Base-by-base conservation (phyloP, 2,113 vertebrate genomes). In the Bettongia penicillata region DNA sequence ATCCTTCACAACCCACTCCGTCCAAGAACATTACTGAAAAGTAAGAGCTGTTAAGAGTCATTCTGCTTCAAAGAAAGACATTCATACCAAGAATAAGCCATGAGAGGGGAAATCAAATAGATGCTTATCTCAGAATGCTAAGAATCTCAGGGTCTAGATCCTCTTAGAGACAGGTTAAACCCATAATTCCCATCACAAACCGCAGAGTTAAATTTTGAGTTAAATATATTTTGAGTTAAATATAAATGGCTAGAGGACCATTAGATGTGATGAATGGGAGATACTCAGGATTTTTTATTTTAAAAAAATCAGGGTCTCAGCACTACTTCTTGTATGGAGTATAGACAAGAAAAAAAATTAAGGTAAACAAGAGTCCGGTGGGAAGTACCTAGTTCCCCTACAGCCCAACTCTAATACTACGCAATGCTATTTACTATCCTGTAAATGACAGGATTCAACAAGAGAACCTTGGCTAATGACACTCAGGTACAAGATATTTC, bases 291-390 rank as follows among this genome's bases (percentile, higher is more conserved):
- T 90, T 91, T 96, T 90, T 89, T 61, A 91, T 91, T 90, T 31
- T 61, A 43, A 90, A 92, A 96, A 96, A 97, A 94, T 68, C 84
- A 94, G 93, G 52, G 24, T 6, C 37, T 93, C 61, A 57, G 77
- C 10, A n/a, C 12, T 92, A 23, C 19, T 28, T 94, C 53, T 49
- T 68, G 31, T 50, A 52, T 24, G 37, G 91, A 93, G 24, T 92
- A 51, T 16, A 51, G 91, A 61, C n/a, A 22, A 53, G 90, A 57
- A 57, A 51, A 48, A 92, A 92, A 50, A 77, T 51, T 61, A 31
- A 94, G 51, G 49, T 61, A 43, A 90, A 0, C 68, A 68, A 37
- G 31, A 68, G 28, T 31, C 61, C 37, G 31, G 31, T 12, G 25
- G 47, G 68, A 8, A 92, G 51, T 10, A 6, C 43, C n/a, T 52